Evolutionary conservation across 2,888 invertebrate genomes (phyloP), one percentile per base, ranked within the genome.

Genomic region (Apamea epomidion): DNA sequence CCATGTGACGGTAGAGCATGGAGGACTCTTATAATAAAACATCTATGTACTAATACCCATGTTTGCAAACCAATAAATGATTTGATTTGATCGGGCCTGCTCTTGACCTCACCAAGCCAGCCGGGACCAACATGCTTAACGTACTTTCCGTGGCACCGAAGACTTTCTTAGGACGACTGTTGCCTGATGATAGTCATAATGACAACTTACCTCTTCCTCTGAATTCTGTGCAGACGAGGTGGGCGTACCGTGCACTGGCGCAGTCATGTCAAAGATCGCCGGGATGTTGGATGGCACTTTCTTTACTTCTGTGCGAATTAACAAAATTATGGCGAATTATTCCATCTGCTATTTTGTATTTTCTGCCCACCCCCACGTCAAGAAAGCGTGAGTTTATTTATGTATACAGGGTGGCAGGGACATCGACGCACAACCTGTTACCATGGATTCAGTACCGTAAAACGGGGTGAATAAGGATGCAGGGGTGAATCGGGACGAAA

Each of bases 161-260:
- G 62, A 62, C 29, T 8, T 62, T 29, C 64, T 32, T 8, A 32
- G 7, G 42, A 32, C n/a, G 0, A 29, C 2, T 21, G n/a, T 37
- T n/a, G 16, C 7, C 12, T 14, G 2, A 29, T 14, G 2, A 29
- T 21, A 25, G 74, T 12, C 10, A 29, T 6, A 4, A 12, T 32
- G 21, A 42, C 32, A 25, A 54, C 51, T 64, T 79, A 91, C 93
- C 89, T 93, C 93, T 80, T 91, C 92, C 68, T 93, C 93, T 0
- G 92, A 93, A 81, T 87, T 45, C 77, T 85, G 42, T 32, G 77
- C 74, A 0, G 89, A 71, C 0, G 89, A 45, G 1, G 74, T 8
- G 0, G 83, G 60, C 0, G 87, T 86, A 0, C 70, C 70, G 8
- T 69, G 79, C 10, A 67, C 70, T 5, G 68, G 74, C 10, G 18